phyloP scores from a whole-genome alignment of 1,140 invertebrate species.

The Trachelipus rathkii region DNA sequence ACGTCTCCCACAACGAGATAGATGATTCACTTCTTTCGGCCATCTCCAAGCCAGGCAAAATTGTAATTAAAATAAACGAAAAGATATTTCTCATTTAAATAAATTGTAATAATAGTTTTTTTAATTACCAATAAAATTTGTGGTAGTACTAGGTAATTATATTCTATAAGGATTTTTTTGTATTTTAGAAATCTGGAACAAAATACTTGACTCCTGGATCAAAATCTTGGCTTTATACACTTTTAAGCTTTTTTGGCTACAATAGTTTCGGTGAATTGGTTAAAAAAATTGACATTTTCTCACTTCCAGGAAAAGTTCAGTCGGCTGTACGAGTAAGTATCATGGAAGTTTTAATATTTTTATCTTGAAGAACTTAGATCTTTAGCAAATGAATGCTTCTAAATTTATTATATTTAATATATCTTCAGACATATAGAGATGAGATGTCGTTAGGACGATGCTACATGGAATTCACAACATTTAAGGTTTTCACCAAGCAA shows the following conservation, averaged over 20 bases:
- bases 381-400: background rate
- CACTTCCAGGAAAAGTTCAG: conserved; percentile 30
- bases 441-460: conserved; percentile 40
- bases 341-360: background rate
- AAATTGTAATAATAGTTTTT: too few species aligned
- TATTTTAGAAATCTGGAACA: background rate
- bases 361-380: background rate
- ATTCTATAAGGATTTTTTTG: too few species aligned
- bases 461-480: conserved; percentile 44
- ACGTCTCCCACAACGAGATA: background rate
- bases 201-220: background rate
- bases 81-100: too few species aligned
- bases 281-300: conserved; percentile 34
- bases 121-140: too few species aligned
- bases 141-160: too few species aligned
- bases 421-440: conserved; percentile 32
- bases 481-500: conserved; percentile 33
- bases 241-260: conserved; percentile 37
- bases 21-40: background rate
- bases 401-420: background rate
- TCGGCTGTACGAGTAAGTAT: conserved; percentile 25
- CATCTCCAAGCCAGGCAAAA: background rate
- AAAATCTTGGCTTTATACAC: conserved; percentile 26
- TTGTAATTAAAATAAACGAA: background rate
- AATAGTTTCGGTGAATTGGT: conserved; percentile 32